Conservation (phyloP, 2,113 vertebrate species). For the Osmerus mordax region DNA sequence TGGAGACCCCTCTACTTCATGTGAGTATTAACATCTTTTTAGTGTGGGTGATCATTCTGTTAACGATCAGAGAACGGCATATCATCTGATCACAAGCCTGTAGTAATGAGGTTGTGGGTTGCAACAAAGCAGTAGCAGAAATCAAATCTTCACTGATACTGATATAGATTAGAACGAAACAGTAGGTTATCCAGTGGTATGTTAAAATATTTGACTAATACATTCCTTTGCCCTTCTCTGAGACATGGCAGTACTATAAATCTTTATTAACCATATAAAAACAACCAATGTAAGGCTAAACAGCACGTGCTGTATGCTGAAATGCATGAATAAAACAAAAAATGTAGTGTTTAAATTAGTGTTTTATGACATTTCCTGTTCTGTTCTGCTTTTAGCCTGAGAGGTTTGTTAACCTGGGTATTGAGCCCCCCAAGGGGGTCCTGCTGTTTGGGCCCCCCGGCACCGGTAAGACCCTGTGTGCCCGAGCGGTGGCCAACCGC, state of each 20-base stretch:
- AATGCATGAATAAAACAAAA: neutral
- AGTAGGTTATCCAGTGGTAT: too few relatives aligned
- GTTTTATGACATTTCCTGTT: neutral
- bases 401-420: constrained; percentile 96
- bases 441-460: constrained; percentile 95
- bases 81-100: neutral
- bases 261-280: too few relatives aligned
- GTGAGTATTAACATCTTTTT: constrained; percentile 69
- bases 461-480: constrained; percentile 95
- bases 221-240: too few relatives aligned
- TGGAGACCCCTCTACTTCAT: constrained; percentile 95
- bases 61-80: too few relatives aligned
- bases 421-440: constrained; percentile 96
- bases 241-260: too few relatives aligned
- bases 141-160: too few relatives aligned
- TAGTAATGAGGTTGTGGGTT: neutral
- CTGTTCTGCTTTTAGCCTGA: constrained; percentile 77
- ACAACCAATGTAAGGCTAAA: too few relatives aligned
- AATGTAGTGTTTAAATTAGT: neutral
- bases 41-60: too few relatives aligned
- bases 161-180: too few relatives aligned
- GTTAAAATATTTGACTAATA: too few relatives aligned
- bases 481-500: constrained; percentile 95
- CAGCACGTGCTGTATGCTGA: neutral
- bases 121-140: neutral